Evolutionary conservation across 1,140 invertebrate genomes (phyloP), one percentile per base, ranked within the genome.

Genomic region (Phthorimaea operculella): DNA sequence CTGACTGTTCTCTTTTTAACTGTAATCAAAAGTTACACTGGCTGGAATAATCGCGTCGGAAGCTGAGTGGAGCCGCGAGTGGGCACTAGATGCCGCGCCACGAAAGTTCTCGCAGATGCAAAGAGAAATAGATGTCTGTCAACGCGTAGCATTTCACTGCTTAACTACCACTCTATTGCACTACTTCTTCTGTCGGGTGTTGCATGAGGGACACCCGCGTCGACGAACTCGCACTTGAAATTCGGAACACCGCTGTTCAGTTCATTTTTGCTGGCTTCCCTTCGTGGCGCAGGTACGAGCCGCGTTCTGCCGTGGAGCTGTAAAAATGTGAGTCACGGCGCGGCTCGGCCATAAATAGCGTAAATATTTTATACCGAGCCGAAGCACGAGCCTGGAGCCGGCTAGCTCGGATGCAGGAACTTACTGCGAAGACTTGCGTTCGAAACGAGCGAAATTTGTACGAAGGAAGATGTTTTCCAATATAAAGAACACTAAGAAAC

Each of bases 251-350:
- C 33, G 33, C 33, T 6, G 11, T 34, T 6, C 33, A 34, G 6
- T 34, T 34, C 33, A 34, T 34, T 7, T 34, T 34, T 7, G 6
- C 11, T 9, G 10, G 36, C 8, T 39, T 10, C 10, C 10, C 36
- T 39, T 39, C 10, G 36, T n/a, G 10, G n/a, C 36, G 36, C 10
- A 9, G 36, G 3, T 9, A 4, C 36, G 1, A 39, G 36, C 10
- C 10, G 2, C 4, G n/a, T n/a, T n/a, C n/a, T 10, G 36, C n/a
- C 8, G 10, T n/a, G 8, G 45, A n/a, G 45, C 45, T 14, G 16
- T 47, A 47, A 47, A 47, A 18, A 18, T 47, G 45, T 47, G 16
- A 47, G 45, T 47, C 45, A 47, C 45, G 45, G n/a, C 12, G n/a
- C 45, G 12, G 10, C 8, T 1, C 45, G 45, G 15, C 14, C 8